phyloP scores from a whole-genome alignment of 2,113 vertebrate genomes.

The Agapornis roseicollis region DNA sequence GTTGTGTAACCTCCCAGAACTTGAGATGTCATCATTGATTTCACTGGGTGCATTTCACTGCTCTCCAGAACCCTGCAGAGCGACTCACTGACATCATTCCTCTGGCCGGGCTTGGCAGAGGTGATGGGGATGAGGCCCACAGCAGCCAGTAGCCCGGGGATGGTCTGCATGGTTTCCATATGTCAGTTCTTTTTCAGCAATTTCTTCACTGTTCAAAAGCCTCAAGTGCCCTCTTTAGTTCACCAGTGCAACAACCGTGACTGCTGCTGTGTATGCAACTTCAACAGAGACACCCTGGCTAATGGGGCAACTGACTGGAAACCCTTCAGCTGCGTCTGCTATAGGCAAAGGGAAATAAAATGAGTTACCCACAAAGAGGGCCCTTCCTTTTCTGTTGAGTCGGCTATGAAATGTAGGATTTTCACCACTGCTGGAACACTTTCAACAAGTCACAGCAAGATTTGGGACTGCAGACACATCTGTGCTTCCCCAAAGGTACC shows the following conservation, averaged over 20 bases:
- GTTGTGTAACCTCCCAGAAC: background rate
- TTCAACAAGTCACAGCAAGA: background rate
- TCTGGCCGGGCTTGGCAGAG: background rate
- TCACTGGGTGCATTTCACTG: constrained; percentile 29
- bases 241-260: background rate
- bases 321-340: background rate
- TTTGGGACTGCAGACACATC: background rate
- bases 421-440: background rate
- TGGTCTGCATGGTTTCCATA: constrained; percentile 23
- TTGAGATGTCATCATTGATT: constrained; percentile 14
- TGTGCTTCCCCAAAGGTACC: background rate
- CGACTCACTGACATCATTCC: constrained; percentile 45
- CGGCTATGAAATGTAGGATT: background rate
- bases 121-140: background rate
- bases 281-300: background rate
- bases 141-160: background rate
- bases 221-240: constrained; percentile 44
- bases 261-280: background rate
- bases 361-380: background rate
- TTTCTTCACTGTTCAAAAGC: background rate
- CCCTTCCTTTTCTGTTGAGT: background rate
- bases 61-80: constrained; percentile 42
- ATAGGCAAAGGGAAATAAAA: background rate
- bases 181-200: background rate
- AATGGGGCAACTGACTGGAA: background rate